Base-by-base conservation (phyloP, 2,113 vertebrate species). In the Cyprinus carpio region DNA sequence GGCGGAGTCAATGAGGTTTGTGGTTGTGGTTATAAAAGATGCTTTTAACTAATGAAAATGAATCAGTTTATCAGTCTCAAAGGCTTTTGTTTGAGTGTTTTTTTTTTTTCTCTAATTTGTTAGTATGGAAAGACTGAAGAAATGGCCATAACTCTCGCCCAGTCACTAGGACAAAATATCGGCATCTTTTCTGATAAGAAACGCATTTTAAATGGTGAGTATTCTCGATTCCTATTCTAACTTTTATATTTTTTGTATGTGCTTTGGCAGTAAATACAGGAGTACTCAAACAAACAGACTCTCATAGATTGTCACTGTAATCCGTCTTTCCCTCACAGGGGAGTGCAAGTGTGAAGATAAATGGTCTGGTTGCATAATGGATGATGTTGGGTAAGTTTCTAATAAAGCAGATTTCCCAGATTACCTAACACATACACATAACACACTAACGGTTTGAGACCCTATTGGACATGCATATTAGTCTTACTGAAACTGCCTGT, bases 111-210 rank as follows among this genome's bases (percentile, higher is more conserved):
- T 92, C 92, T 82, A 18, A 29, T 71, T 31, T 67, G 15, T 67
- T 71, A 99, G 98, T 99, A 97, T 90, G 98, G 97, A 64, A 99
- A 98, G 83, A 54, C 51, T 18, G 51, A 54, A 54, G 95, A 97
- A 93, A 98, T 99, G 98, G 96, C 98, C 51, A 96, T 99, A 90
- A 99, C 97, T 0, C 94, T 99, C 23, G 97, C 97, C 62, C 98
- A 99, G 90, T 97, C 97, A 7, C 93, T 99, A 84, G 98, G 96
- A 40, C 96, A 99, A 91, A 99, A 99, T 87, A 96, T 99, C 54
- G 98, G 98, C 85, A 99, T 99, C 92, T 98, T 99, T 88, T 98
- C 98, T 67, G 98, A 99, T 93, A 97, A 97, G 94, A 98, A 96
- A 90, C 97, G 96, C 85, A 94, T 97, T 90, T 88, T 97, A 86